Evolutionary conservation across 53 echinoderm and acorn worm genomes (phyloP), one percentile per base, ranked within the genome.

Genomic region (Hippasteria phrygiana): DNA sequence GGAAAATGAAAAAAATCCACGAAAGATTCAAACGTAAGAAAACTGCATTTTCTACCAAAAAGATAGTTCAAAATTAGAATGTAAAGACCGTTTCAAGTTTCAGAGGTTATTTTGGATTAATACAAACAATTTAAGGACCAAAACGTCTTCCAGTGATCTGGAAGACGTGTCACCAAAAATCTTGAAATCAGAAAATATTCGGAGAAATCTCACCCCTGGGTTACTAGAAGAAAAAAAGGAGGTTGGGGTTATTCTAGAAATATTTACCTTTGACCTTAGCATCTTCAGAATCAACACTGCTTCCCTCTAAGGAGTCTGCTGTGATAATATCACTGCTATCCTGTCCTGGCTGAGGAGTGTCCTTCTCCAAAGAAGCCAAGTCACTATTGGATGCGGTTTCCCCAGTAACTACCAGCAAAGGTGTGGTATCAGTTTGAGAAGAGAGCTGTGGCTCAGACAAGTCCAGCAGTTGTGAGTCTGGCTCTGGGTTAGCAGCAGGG

Each of bases 201-300:
- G n/a, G n/a, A n/a, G n/a, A n/a, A n/a, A n/a, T n/a, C n/a, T n/a
- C n/a, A n/a, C n/a, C n/a, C n/a, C n/a, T n/a, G n/a, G n/a, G n/a
- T n/a, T n/a, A n/a, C 1, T 10, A 20, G 51, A 20, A 14, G 20
- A 14, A 51, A 51, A 2, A 51, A 51, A 2, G 14, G 5, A 51
- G 16, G 51, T 2, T 16, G 18, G 18, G 51, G 51, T 13, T 18
- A 51, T 51, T 51, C 20, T 20, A 17, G 14, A 17, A 51, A 17
- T 45, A 79, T 69, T 85, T 50, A 85, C 85, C 85, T 85, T 51
- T 39, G n/a, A 37, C 3, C 22, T 85, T 39, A 1, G 54, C 85
- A 70, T 71, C 48, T 36, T 50, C 70, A 20, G 71, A 85, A n/a
- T 22, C 32, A 36, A 38, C 79, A 37, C 79, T 27, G 26, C 51